Evolutionary conservation across 2,888 invertebrate genomes (phyloP).

Genomic region (Mycalesis mineus): DNA sequence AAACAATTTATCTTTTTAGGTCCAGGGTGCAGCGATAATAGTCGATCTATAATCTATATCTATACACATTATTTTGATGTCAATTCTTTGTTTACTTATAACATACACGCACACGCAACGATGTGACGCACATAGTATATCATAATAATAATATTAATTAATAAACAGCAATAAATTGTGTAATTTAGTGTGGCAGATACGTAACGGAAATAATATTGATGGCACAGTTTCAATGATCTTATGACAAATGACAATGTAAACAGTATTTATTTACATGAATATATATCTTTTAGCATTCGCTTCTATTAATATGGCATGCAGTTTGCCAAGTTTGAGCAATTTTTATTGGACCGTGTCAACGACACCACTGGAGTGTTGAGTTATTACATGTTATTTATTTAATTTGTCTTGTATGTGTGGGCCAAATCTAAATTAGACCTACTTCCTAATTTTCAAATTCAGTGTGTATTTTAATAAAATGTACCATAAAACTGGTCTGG

Average conservation of each 20-base stretch:
- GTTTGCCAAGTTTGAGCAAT: background rate
- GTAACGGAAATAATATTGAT: slow-evolving; percentile 18
- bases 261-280: slow-evolving; percentile 5
- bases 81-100: background rate
- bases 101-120: background rate
- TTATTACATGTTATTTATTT: too few relatives aligned
- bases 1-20: background rate
- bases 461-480: too few relatives aligned
- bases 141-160: slow-evolving; percentile 8
- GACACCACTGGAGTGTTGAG: too few relatives aligned
- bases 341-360: background rate
- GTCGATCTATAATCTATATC: background rate
- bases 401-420: too few relatives aligned
- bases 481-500: too few relatives aligned
- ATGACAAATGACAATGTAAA: slow-evolving; percentile 14
- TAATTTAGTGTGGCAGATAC: slow-evolving; percentile 13
- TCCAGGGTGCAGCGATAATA: background rate
- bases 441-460: too few relatives aligned
- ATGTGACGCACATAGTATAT: background rate
- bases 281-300: slow-evolving; percentile 1
- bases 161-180: slow-evolving; percentile 19
- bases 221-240: slow-evolving; percentile 23
- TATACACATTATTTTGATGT: background rate
- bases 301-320: background rate
- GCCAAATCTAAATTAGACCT: too few relatives aligned